Evolutionary conservation across 30 jellyfish, hydroid and myxozoan species (phyloP).

Genomic region (Euphysa ruthae): DNA sequence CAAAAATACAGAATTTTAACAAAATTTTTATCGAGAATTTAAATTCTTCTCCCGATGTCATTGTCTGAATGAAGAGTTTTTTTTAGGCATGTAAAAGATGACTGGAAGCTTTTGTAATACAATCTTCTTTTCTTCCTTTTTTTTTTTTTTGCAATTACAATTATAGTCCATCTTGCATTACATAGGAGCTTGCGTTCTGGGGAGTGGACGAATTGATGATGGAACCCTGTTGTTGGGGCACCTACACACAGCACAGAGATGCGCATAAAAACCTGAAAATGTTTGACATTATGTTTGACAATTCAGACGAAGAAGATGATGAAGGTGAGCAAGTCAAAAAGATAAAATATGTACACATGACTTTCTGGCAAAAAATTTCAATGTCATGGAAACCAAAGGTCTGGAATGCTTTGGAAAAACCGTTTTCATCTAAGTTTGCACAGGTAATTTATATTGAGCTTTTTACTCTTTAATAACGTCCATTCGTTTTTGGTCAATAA

Average conservation of each 20-base stretch:
- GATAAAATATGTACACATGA: not conserved
- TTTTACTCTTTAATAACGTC: no score
- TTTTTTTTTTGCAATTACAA: no score
- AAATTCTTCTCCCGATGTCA: no score
- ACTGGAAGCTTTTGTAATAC: no score
- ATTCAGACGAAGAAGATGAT: conserved; percentile 44
- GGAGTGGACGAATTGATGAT: conserved; percentile 93
- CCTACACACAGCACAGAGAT: conserved; percentile 86
- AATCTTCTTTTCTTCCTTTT: no score
- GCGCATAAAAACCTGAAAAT: conserved; percentile 81
- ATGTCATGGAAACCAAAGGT: conserved; percentile 28
- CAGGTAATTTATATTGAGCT: no score
- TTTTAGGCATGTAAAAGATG: no score
- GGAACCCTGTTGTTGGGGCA: conserved; percentile 99
- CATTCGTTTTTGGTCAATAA: no score
- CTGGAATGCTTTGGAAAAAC: conserved; percentile 83
- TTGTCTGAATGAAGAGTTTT: no score
- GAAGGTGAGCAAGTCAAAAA: conserved; percentile 6
- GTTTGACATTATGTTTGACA: conserved; percentile 69
- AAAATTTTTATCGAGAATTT: no score
- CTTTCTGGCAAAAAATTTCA: not conserved
- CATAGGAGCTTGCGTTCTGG: conserved; percentile 90
- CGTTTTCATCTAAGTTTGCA: conserved; percentile 77
- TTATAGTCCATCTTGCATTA: no score
- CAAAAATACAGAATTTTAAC: no score